A percentile compares a stretch with the other conserved stretches of the same genome.
phyloP scores from a whole-genome alignment of 2,797 vertebrate genomes.

The Lerista edwardsae region DNA sequence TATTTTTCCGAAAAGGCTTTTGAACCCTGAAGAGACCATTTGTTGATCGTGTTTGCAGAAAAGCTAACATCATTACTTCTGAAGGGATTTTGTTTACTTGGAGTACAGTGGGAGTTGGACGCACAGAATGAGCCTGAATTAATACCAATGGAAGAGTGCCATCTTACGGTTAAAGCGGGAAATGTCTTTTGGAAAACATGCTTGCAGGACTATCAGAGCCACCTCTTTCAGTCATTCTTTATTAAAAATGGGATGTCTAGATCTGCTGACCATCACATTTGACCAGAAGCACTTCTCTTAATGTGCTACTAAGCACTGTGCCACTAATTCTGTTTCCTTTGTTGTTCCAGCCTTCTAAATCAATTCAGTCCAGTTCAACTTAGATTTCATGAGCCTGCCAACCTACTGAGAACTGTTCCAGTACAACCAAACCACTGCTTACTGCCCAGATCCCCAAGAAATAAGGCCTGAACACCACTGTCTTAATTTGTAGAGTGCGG shows the following conservation, averaged over 20 bases:
- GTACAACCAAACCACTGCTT: not conserved
- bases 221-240: not conserved
- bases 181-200: not conserved
- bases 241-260: not conserved
- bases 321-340: not conserved
- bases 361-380: not conserved
- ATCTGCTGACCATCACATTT: not conserved
- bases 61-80: conserved; percentile 63
- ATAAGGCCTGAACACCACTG: not conserved
- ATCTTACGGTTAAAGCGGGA: conserved; percentile 42
- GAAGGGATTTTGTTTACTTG: conserved; percentile 63
- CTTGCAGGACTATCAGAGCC: not conserved
- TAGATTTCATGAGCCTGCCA: not conserved
- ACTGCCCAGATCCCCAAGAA: not conserved
- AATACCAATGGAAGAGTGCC: conserved; percentile 62
- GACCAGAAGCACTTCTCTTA: not conserved
- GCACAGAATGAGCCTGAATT: not conserved
- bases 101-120: conserved; percentile 28
- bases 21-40: conserved; percentile 58
- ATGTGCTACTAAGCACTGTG: not conserved
- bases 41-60: conserved; percentile 68
- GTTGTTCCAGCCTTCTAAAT: not conserved
- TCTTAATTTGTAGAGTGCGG: not conserved
- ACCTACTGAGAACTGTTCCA: not conserved
- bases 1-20: conserved; percentile 69